Evolutionary conservation across 2,797 vertebrate species (phyloP).

Genomic region (Channa striata): DNA sequence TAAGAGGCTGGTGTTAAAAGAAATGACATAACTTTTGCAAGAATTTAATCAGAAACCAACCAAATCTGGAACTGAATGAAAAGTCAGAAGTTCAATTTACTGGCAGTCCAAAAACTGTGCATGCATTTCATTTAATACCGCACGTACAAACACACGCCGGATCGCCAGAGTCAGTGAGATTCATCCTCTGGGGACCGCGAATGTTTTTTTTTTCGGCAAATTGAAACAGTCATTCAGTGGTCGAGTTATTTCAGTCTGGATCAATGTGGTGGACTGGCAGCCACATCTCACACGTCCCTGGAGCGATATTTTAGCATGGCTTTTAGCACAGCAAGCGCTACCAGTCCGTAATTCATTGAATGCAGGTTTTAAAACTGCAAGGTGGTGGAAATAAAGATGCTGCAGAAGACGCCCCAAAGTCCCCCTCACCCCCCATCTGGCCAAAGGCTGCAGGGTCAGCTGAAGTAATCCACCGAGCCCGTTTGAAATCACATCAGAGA

Average conservation of each 20-base stretch:
- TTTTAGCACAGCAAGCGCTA: background rate
- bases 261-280: background rate
- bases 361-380: constrained; percentile 17
- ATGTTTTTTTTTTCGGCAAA: background rate
- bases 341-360: constrained; percentile 15
- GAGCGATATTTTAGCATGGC: background rate
- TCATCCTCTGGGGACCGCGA: background rate
- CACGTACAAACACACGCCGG: background rate
- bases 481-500: constrained; percentile 70
- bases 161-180: background rate
- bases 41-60: no score
- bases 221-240: background rate
- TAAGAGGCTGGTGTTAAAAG: background rate
- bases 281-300: background rate
- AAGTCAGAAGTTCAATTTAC: no score
- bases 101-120: background rate
- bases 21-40: no score
- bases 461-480: constrained; percentile 68
- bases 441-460: constrained; percentile 61
- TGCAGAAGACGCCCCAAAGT: background rate
- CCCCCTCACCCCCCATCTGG: background rate
- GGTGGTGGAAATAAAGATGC: constrained; percentile 6
- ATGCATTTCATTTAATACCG: background rate
- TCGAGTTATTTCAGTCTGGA: background rate
- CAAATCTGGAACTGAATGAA: no score